Evolutionary conservation across 1,140 invertebrate genomes (phyloP), one percentile per base, ranked within the genome.

Genomic region (Tigriopus japonicus): DNA sequence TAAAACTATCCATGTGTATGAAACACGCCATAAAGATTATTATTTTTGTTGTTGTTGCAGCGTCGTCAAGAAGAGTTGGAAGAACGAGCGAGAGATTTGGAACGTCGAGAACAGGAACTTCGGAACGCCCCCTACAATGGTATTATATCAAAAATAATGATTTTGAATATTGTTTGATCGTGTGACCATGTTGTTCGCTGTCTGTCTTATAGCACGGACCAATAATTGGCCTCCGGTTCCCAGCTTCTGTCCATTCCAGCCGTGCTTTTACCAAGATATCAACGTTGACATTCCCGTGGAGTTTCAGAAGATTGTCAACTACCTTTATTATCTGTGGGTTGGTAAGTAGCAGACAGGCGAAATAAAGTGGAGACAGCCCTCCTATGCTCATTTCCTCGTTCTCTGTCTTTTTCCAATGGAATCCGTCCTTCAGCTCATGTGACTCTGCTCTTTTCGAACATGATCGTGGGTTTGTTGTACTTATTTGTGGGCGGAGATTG

Each of bases 201-300:
- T 62, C 56, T 65, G 49, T 21, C 63, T 71, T 69, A 74, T 77
- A 75, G 86, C 81, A 54, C 79, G 86, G 64, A 79, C 84, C 68
- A 95, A 98, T 71, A 99, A 99, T 75, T 99, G 93, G 92, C 95
- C 95, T 2, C 95, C 95, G 13, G 70, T 99, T 60, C 94, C 95
- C 6, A 80, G 85, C 40, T 83, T 83, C 65, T 92, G 83, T 65
- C 92, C 88, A 67, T 79, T 96, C 55, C 87, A 95, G 69, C 94
- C 95, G 1, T 99, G 95, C 72, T 98, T 98, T 73, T 98, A 98
- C 75, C 94, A 98, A 77, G 95, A 98, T 72, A 97, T 99, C 64
- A 88, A 91, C 73, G 85, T 98, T n/a, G 96, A 99, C 71, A 98
- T 99, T 73, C 91, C 93, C 17, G 74, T 89, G 53, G 90, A 98